Conservation (phyloP, 2,113 vertebrate genomes). For the Odobenus rosmarus region DNA sequence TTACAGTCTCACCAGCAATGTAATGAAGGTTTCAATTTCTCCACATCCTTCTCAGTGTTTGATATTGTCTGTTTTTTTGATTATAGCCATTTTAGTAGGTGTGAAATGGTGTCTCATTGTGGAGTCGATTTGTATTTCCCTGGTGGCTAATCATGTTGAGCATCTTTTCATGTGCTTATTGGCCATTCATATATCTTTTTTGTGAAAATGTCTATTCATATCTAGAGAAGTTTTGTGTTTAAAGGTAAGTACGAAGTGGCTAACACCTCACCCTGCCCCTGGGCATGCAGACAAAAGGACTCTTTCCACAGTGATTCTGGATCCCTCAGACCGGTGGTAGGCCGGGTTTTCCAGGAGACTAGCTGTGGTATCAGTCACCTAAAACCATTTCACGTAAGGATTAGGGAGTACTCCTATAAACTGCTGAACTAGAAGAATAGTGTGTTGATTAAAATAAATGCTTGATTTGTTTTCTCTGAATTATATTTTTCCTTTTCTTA, state of each 20-base stretch:
- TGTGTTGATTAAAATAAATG: neutral
- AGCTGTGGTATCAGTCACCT: slow-evolving; percentile 36
- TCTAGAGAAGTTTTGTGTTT: neutral
- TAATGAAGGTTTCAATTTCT: neutral
- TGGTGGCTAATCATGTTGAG: neutral
- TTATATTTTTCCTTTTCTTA: slow-evolving; percentile 23
- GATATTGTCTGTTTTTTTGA: neutral
- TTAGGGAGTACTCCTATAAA: slow-evolving; percentile 33
- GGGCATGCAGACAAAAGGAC: neutral
- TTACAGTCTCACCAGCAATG: neutral
- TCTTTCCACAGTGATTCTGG: neutral
- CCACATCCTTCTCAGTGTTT: neutral
- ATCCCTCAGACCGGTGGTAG: neutral
- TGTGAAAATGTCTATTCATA: neutral
- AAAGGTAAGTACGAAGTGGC: neutral
- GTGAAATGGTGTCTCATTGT: slow-evolving; percentile 11
- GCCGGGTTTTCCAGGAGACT: neutral
- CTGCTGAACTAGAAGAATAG: neutral
- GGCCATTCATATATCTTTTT: slow-evolving; percentile 11
- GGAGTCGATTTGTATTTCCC: neutral
- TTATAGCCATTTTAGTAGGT: neutral
- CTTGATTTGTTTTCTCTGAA: slow-evolving; percentile 45
- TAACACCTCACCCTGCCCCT: neutral
- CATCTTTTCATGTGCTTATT: neutral
- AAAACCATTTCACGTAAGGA: slow-evolving; percentile 12